These are phyloP conservation scores for Notarius quadriscutis DNA, from an alignment of 2,113 vertebrate species.

Conservation along the genomic window DNA sequence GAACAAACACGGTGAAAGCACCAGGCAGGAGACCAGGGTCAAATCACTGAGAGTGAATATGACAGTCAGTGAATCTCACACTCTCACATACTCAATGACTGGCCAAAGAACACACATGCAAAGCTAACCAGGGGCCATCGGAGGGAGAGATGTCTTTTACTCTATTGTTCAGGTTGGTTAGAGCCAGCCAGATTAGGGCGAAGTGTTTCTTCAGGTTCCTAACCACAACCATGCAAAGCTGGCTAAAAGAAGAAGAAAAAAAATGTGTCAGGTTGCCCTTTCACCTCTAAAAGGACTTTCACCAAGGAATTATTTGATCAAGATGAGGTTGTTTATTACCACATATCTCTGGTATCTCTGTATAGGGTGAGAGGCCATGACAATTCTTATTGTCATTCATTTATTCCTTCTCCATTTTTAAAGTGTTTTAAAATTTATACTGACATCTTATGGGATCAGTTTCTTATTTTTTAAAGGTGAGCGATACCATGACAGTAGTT, in stretches of 20 bases:
- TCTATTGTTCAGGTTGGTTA: constrained; percentile 2
- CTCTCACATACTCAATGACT: constrained; percentile 27
- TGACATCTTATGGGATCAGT: background rate
- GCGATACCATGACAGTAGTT: background rate
- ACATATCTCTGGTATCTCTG: constrained; percentile 25
- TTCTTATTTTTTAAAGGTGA: background rate
- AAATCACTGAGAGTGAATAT: constrained; percentile 39
- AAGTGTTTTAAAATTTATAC: background rate
- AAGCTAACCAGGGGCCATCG: constrained; percentile 12
- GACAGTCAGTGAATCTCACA: constrained; percentile 40
- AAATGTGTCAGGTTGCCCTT: constrained; percentile 15
- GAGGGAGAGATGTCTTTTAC: constrained; percentile 35
- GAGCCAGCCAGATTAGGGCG: background rate
- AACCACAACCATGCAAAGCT: constrained; percentile 9
- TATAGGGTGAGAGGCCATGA: background rate
- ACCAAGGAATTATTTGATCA: constrained; percentile 7
- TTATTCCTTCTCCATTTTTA: background rate
- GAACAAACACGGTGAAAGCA: constrained; percentile 57
- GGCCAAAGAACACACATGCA: constrained; percentile 33
- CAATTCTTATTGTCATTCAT: background rate
- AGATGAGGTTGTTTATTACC: constrained; percentile 4
- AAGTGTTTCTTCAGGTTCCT: constrained; percentile 8
- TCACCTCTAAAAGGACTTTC: constrained; percentile 24
- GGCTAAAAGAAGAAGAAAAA: background rate
- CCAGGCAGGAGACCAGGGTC: constrained; percentile 48